phyloP scores from a whole-genome alignment of 2,888 invertebrate species.

The Ischnus inquisitorius region DNA sequence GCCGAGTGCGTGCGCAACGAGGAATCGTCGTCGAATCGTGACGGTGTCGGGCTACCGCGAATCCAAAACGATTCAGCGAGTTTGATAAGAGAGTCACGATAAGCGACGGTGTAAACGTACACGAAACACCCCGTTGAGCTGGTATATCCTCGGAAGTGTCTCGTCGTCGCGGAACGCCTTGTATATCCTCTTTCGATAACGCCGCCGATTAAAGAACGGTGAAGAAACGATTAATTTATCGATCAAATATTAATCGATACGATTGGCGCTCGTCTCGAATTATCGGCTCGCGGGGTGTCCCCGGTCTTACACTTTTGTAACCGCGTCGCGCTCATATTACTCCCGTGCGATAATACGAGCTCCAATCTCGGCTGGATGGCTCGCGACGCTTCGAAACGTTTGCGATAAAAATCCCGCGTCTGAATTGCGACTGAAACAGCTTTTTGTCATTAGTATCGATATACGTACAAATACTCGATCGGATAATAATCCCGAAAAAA shows the following conservation, averaged over 20 bases:
- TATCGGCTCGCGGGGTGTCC: conserved; percentile 28
- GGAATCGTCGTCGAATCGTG: conserved; percentile 1
- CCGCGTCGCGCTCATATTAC: conserved; percentile 12
- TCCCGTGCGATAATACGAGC: neutral
- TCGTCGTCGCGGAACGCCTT: neutral
- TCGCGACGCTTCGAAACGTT: neutral
- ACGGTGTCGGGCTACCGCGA: conserved; percentile 33
- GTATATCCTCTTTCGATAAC: neutral
- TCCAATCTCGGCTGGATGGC: neutral
- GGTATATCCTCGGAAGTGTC: neutral
- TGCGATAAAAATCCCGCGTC: neutral
- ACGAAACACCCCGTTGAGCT: neutral
- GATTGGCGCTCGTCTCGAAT: conserved; percentile 26
- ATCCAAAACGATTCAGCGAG: conserved; percentile 29
- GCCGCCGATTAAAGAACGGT: conserved; percentile 16
- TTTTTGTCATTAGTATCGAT: conserved; percentile 6
- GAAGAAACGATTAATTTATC: conserved; percentile 57
- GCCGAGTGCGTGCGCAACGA: neutral
- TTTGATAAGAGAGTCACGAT: conserved; percentile 28
- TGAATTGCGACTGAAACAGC: neutral
- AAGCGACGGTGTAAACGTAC: neutral
- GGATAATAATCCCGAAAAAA: too few relatives aligned
- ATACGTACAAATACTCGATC: too few relatives aligned
- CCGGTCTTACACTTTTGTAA: neutral
- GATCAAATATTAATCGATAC: conserved; percentile 51